Evolutionary conservation across 2,888 invertebrate genomes (phyloP).

Genomic region (Liodrosophila aerea): DNA sequence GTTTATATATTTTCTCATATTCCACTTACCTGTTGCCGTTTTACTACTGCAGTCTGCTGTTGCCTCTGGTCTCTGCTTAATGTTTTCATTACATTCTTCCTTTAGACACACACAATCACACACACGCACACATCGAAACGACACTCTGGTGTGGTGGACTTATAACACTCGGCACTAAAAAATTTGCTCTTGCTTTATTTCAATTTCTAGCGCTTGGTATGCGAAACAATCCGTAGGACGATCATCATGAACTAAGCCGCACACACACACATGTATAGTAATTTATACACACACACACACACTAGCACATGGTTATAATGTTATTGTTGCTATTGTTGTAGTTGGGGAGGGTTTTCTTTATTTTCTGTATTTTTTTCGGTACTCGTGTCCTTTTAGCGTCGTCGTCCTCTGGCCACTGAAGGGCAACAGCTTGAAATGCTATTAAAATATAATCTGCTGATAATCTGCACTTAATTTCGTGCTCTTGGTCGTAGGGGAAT

Average conservation of each 20-base stretch:
- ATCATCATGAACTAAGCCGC: slow-evolving; percentile 63
- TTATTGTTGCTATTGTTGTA: slow-evolving; percentile 39
- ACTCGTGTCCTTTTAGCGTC: slow-evolving; percentile 24
- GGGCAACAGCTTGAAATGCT: slow-evolving; percentile 78
- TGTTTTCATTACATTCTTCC: slow-evolving; percentile 40
- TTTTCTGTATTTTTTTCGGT: slow-evolving; percentile 6
- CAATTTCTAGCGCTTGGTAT: slow-evolving; percentile 50
- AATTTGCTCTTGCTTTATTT: slow-evolving; percentile 49
- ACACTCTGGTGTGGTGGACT: slow-evolving; percentile 16
- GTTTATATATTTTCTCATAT: no score
- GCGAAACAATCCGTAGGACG: slow-evolving; percentile 33
- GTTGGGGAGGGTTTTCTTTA: slow-evolving; percentile 27
- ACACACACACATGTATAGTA: slow-evolving; percentile 30
- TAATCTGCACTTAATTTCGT: slow-evolving; percentile 77
- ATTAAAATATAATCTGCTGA: slow-evolving; percentile 79
- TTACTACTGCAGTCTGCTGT: neutral
- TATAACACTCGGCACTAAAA: slow-evolving; percentile 51
- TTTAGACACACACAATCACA: slow-evolving; percentile 1
- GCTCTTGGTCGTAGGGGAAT: slow-evolving; percentile 49
- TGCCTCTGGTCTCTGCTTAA: slow-evolving; percentile 35
- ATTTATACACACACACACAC: slow-evolving; percentile 6
- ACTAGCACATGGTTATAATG: slow-evolving; percentile 38
- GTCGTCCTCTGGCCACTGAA: slow-evolving; percentile 32
- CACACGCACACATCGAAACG: slow-evolving; percentile 6
- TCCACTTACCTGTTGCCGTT: slow-evolving; percentile 42